Evolutionary conservation across 1,140 invertebrate genomes (phyloP).

Genomic region (Varroa destructor): DNA sequence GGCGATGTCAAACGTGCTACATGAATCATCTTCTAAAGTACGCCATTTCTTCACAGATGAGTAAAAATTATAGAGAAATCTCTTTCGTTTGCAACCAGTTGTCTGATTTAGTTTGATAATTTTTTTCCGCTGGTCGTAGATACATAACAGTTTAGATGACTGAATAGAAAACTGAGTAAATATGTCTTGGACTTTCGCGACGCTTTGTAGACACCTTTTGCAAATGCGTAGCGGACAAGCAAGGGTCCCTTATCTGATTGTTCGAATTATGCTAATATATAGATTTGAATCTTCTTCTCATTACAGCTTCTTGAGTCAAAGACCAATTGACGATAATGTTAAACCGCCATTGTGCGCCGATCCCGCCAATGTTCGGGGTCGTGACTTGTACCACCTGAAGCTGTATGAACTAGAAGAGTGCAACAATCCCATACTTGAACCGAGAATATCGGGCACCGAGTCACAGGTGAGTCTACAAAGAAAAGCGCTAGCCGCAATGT

Average conservation of each 20-base stretch:
- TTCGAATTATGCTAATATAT: too few relatives aligned
- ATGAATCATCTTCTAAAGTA: conserved; percentile 38
- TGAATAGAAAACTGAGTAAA: too few relatives aligned
- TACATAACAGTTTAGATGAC: too few relatives aligned
- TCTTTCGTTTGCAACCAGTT: too few relatives aligned
- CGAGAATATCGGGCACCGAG: conserved; percentile 17
- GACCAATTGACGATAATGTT: conserved; percentile 24
- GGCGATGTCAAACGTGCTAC: conserved; percentile 53
- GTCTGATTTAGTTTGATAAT: too few relatives aligned
- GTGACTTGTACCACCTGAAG: conserved; percentile 27
- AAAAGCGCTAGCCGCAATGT: too few relatives aligned
- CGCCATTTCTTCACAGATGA: conserved; percentile 16
- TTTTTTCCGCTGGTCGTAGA: too few relatives aligned
- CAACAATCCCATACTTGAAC: conserved; percentile 6
- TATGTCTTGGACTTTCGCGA: too few relatives aligned
- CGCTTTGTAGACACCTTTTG: too few relatives aligned
- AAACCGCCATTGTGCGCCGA: conserved; percentile 17
- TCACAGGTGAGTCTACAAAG: neutral
- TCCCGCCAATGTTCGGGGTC: conserved; percentile 19
- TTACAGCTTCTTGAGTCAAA: conserved; percentile 8
- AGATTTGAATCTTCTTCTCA: neutral
- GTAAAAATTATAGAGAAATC: too few relatives aligned
- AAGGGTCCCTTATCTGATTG: too few relatives aligned
- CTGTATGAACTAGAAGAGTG: conserved; percentile 33
- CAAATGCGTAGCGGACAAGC: too few relatives aligned